These are phyloP conservation scores for Mungos mungo DNA, from an alignment of 2,113 vertebrate species.

Conservation along the genomic window DNA sequence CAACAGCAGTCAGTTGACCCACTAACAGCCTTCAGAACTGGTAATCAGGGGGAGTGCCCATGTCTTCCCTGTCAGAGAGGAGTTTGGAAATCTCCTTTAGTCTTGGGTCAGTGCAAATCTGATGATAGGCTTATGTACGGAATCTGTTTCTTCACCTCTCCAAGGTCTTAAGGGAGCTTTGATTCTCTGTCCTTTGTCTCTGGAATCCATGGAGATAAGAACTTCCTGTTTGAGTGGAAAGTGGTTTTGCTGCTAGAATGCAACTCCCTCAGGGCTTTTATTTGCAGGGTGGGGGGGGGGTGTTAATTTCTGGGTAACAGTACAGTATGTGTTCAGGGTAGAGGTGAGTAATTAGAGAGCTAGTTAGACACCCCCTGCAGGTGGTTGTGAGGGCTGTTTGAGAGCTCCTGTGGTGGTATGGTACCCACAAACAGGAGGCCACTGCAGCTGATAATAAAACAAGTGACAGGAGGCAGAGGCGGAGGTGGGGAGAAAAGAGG, in stretches of 20 bases:
- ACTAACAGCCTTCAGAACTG: background rate
- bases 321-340: background rate
- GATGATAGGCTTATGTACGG: background rate
- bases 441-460: background rate
- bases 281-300: fast-evolving
- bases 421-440: background rate
- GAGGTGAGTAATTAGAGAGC: background rate
- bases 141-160: background rate
- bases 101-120: background rate
- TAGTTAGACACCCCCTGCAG: background rate
- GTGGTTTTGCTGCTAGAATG: background rate
- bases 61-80: background rate
- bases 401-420: background rate
- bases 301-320: background rate
- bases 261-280: background rate
- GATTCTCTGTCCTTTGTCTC: background rate
- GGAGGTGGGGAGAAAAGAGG: background rate
- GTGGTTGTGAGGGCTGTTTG: background rate
- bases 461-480: background rate
- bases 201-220: background rate
- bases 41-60: background rate
- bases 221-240: background rate
- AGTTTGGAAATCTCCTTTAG: background rate
- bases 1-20: background rate
- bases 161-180: background rate